Base-by-base conservation (phyloP, 23 tunicate species). In the Ascidia mentula region DNA sequence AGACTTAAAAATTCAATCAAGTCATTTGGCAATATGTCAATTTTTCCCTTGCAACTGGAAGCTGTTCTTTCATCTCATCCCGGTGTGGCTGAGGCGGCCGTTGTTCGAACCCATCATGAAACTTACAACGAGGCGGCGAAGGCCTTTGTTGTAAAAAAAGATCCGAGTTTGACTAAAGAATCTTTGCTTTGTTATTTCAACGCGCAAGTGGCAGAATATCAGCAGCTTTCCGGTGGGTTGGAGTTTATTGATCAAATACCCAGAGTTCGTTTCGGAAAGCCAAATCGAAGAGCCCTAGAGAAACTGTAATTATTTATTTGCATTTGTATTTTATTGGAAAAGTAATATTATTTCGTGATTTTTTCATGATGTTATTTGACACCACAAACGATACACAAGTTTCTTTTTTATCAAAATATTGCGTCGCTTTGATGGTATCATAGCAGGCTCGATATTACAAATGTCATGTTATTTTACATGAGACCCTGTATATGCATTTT, bases 1-100 rank as follows among this genome's bases (percentile, higher is more conserved):
- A 71, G 89, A 72, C 20, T 86, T 53, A 86, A 79, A 72, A 82
- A 86, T 6, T 22, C 79, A 30, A 86, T 86, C 3, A 86, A 86
- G 71, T 34, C 38, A 22, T 70, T 70, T 34, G 39, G 13, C 4
- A 34, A 34, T 6, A 33, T 70, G 38, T 35, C 74, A 70, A 30
- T 70, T 28, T 70, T 32, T 70, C 74, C 74, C 6, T 3, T 34
- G n/a, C 36, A 70, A 18, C 38, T 70, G 5, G 74, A 70, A 70
- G 38, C 74, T 34, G 39, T 70, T 70, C 38, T 70, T 32, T 36
- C 32, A 28, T 34, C 37, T 32, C 74, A 70, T 70, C 74, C 74
- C 18, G 39, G n/a, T 32, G 74, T 70, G 7, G 74, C 38, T n/a
- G 74, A 70, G 18, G 74, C 74, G 12, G 74, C 9, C 8, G 74